phyloP scores from a whole-genome alignment of 2,113 vertebrate species.

The Lampris incognitus region DNA sequence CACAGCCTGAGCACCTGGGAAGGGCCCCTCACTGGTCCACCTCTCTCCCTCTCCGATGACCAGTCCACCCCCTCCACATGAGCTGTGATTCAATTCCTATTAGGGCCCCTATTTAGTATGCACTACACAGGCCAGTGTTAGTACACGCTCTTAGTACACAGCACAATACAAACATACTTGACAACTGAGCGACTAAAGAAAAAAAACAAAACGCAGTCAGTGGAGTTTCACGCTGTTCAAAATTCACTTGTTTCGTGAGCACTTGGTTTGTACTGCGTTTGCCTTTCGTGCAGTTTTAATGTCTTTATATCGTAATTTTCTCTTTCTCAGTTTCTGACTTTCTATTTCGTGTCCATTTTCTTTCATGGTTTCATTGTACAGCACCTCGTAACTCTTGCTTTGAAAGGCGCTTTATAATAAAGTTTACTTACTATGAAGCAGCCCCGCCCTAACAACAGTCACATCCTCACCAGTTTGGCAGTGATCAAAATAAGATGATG shows the following conservation, averaged over 20 bases:
- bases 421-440: slow-evolving; percentile 4
- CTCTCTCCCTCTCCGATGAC: slow-evolving; percentile 24
- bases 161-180: slow-evolving; percentile 31
- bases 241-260: too few species aligned
- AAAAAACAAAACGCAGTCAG: too few species aligned
- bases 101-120: slow-evolving; percentile 42
- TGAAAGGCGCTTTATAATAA: too few species aligned
- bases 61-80: slow-evolving; percentile 43
- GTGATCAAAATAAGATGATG: slow-evolving; percentile 58
- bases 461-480: slow-evolving; percentile 61
- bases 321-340: too few species aligned
- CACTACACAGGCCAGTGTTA: slow-evolving; percentile 24
- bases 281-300: too few species aligned
- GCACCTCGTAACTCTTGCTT: too few species aligned
- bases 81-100: slow-evolving; percentile 47
- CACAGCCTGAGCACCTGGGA: slow-evolving; percentile 61
- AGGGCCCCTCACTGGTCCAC: slow-evolving; percentile 47
- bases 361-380: too few species aligned
- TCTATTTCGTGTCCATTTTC: too few species aligned
- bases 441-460: slow-evolving; percentile 47
- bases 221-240: too few species aligned
- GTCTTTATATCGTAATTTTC: too few species aligned
- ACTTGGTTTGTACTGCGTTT: too few species aligned
- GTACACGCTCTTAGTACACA: slow-evolving; percentile 27
- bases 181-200: not conserved